Evolutionary conservation across 2,888 invertebrate genomes (phyloP).

Genomic region (Mechanitis mazaeus): DNA sequence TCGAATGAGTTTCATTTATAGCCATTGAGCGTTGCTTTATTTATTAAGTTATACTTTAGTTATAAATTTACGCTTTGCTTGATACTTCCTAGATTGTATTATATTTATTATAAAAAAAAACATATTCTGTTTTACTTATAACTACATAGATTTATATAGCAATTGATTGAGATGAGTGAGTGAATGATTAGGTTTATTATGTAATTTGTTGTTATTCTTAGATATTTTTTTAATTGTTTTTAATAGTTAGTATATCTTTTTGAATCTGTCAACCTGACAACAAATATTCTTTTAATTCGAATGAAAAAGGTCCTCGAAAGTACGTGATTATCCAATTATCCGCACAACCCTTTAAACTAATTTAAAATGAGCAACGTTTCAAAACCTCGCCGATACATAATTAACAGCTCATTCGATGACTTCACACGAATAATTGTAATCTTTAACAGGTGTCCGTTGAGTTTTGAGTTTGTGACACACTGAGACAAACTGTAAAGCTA

Average conservation of each 20-base stretch:
- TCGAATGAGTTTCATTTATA: conserved; percentile 33
- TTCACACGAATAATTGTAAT: conserved; percentile 30
- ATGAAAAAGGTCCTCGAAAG: no score
- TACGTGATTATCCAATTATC: neutral
- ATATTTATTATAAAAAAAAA: neutral
- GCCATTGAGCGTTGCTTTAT: conserved; percentile 23
- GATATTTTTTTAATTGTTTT: no score
- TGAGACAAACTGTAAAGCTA: no score
- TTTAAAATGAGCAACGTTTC: conserved; percentile 15
- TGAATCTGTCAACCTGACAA: no score
- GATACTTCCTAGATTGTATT: neutral
- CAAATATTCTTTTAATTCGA: no score
- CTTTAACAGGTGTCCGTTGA: conserved; percentile 28
- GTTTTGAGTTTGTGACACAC: neutral
- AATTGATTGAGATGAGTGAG: no score
- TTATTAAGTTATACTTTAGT: conserved; percentile 21
- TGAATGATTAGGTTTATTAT: no score
- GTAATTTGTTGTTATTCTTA: no score
- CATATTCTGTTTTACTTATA: neutral
- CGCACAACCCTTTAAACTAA: neutral
- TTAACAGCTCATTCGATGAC: conserved; percentile 12
- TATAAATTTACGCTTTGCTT: conserved; percentile 19
- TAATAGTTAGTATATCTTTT: no score
- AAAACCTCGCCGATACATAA: conserved; percentile 9
- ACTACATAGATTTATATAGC: no score